phyloP scores from a whole-genome alignment of 2,888 invertebrate genomes.

The Tridacna crocea region DNA sequence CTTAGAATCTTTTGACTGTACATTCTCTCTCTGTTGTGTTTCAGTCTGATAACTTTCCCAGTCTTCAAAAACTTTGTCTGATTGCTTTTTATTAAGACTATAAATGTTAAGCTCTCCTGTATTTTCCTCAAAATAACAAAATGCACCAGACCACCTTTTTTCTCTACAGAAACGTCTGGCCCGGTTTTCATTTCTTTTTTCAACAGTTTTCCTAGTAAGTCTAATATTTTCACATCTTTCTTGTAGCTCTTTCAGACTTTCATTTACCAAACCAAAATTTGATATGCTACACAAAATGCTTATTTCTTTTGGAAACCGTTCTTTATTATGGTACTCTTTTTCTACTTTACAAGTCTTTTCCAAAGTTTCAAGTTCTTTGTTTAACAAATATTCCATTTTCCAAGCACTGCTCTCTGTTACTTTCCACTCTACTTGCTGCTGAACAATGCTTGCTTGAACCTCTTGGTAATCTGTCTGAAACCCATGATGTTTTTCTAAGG shows the following conservation, averaged over 20 bases:
- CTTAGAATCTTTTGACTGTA: too few relatives aligned
- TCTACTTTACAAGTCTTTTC: not conserved
- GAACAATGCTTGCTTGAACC: not conserved
- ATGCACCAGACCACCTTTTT: not conserved
- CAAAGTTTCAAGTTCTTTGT: not conserved
- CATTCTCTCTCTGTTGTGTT: too few relatives aligned
- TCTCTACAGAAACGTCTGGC: not conserved
- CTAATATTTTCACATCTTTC: not conserved
- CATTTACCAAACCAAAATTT: not conserved
- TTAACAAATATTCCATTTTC: slow-evolving; percentile 30
- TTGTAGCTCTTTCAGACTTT: slow-evolving; percentile 5
- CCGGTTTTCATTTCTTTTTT: not conserved
- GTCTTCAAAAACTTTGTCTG: not conserved
- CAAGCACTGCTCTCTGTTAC: slow-evolving; percentile 11
- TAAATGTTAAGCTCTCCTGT: slow-evolving; percentile 8
- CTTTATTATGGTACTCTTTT: not conserved
- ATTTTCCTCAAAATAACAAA: not conserved
- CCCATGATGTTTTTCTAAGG: not conserved
- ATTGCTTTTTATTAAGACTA: slow-evolving; percentile 3
- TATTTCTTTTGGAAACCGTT: not conserved
- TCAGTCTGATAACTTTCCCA: slow-evolving; percentile 12
- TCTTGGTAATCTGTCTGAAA: not conserved
- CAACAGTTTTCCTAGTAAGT: not conserved
- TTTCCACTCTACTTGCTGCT: slow-evolving; percentile 23
- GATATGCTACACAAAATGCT: not conserved